Evolutionary conservation across 2,113 vertebrate species (phyloP), one percentile per base, ranked within the genome.

Genomic region (Sebastes schlegelii): DNA sequence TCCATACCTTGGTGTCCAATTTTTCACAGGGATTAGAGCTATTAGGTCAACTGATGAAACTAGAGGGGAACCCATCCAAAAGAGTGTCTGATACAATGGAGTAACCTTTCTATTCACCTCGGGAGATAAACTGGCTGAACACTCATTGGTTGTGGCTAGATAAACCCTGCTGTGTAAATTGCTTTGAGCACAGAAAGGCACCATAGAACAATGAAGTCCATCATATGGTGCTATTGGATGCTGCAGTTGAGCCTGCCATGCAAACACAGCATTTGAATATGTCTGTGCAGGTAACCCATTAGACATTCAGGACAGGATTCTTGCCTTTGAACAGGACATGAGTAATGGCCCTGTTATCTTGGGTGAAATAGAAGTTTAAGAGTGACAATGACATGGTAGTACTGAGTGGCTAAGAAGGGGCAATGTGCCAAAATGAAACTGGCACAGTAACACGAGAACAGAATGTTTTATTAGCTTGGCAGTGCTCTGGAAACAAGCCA

Each of bases 221-320:
- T 68, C 74, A 65, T 65, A 65, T 26, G 52, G 12, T 34, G 62
- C 54, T 4, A 46, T 52, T 11, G 66, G 43, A 75, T 55, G 42
- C 23, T 52, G 48, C 19, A 16, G 45, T 17, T 55, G 43, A 77
- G 55, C 10, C 43, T 63, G 42, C 9, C 62, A 90, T 63, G 84
- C 88, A 91, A 92, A 93, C 58, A 60, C 21, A 65, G 8, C 17
- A 82, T 91, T 92, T 91, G 77, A 87, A 85, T 90, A 70, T 65
- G 55, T 51, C 45, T 34, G 64, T 40, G 54, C 52, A 72, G 13
- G 48, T 55, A 21, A 54, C 8, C 8, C 6, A 40, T 64, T 10
- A 5, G 11, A 66, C 45, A 67, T 73, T 83, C 68, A 14, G 34
- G 42, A 78, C 46, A 9, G 16, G 2, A 16, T 62, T 77, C 81